Conservation (phyloP, 2,888 invertebrate genomes). For the Apotomis turbidana region DNA sequence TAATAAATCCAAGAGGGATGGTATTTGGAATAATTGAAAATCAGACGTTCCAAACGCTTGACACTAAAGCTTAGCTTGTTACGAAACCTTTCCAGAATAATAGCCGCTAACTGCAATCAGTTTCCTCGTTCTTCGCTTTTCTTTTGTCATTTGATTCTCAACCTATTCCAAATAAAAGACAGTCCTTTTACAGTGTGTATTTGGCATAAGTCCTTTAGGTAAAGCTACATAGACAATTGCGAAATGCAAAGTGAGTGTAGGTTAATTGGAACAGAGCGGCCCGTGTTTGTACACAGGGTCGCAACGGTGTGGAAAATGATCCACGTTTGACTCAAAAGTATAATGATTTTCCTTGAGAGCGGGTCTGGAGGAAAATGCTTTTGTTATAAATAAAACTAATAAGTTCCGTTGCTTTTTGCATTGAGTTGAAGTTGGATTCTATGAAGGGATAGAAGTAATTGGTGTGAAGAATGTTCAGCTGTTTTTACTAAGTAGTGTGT, state of each 20-base stretch:
- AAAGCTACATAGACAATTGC: conserved; percentile 55
- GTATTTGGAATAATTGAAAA: too few species aligned
- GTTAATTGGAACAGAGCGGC: conserved; percentile 55
- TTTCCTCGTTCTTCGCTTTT: too few species aligned
- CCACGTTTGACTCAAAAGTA: conserved; percentile 55
- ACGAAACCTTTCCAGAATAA: too few species aligned
- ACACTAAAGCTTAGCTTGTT: too few species aligned
- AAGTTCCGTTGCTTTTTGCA: not conserved
- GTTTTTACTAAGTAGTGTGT: too few species aligned
- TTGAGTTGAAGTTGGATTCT: not conserved
- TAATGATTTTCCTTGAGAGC: conserved; percentile 55
- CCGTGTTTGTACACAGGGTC: conserved; percentile 60
- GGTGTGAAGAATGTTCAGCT: too few species aligned
- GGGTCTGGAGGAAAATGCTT: conserved; percentile 36
- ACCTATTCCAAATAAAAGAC: not conserved
- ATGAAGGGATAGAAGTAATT: not conserved
- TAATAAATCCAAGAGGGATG: too few species aligned
- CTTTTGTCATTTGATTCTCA: too few species aligned
- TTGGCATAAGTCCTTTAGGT: not conserved
- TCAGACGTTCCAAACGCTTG: too few species aligned
- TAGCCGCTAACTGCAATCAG: too few species aligned
- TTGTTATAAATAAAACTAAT: conserved; percentile 13
- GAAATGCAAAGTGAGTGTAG: conserved; percentile 54
- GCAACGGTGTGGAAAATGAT: conserved; percentile 60
- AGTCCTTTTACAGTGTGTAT: not conserved